Percentiles rank a stretch among this genome's conserved stretches.
Evolutionary conservation across 2,888 invertebrate species (phyloP).

Genomic region (Ophraella communa): DNA sequence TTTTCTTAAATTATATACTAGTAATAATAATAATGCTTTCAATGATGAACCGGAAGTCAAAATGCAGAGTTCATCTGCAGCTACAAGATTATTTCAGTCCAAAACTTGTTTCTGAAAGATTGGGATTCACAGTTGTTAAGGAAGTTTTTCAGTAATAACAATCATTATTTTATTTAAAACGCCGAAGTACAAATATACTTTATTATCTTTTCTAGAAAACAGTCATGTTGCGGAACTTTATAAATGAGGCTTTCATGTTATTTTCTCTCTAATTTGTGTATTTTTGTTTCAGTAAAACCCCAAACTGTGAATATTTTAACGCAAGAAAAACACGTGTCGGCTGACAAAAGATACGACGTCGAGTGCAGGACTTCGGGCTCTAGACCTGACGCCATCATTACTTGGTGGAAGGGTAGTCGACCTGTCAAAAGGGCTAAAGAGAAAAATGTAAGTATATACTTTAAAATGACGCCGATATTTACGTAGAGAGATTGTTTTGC

Average conservation of each 20-base stretch:
- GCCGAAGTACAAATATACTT: too few relatives aligned
- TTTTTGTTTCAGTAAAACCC: constrained; percentile 79
- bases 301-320: constrained; percentile 82
- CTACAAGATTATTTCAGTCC: too few relatives aligned
- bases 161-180: too few relatives aligned
- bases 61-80: too few relatives aligned
- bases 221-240: too few relatives aligned
- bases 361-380: constrained; percentile 88
- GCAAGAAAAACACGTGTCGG: constrained; percentile 82
- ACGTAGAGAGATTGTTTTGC: neutral
- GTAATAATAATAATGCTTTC: too few relatives aligned
- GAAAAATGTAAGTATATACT: constrained; percentile 76
- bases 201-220: too few relatives aligned
- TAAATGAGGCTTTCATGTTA: neutral
- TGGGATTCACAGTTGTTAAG: too few relatives aligned
- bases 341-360: constrained; percentile 85
- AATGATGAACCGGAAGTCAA: too few relatives aligned
- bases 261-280: neutral
- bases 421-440: constrained; percentile 76
- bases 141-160: too few relatives aligned
- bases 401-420: constrained; percentile 89
- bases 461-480: constrained; percentile 1
- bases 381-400: constrained; percentile 82
- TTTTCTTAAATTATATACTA: too few relatives aligned
- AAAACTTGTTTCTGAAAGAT: too few relatives aligned